Evolutionary conservation across 1,140 invertebrate species (phyloP).

Genomic region (Aphaenogaster ashmeadi): DNA sequence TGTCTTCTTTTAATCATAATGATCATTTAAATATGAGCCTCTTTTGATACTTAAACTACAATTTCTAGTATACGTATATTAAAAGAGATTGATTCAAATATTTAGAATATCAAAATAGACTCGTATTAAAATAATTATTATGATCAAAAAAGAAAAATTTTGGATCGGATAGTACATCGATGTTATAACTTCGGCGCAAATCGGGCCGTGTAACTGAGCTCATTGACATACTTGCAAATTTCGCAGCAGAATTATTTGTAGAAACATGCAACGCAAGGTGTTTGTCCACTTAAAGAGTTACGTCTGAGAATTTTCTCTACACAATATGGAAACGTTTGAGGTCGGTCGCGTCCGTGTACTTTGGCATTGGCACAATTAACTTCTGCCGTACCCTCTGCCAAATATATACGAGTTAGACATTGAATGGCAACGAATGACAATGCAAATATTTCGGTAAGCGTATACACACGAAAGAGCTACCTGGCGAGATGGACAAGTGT

Average conservation of each 20-base stretch:
- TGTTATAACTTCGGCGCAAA: too few relatives aligned
- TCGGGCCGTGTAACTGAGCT: background rate
- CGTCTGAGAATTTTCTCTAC: background rate
- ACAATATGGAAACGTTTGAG: background rate
- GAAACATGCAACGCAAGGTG: too few relatives aligned
- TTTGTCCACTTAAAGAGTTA: background rate
- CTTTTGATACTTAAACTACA: too few relatives aligned
- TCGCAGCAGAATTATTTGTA: background rate
- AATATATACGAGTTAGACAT: background rate
- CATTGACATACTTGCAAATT: background rate
- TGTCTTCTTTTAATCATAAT: too few relatives aligned
- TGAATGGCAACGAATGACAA: background rate
- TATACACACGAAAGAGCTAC: background rate
- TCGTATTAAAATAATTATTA: too few relatives aligned
- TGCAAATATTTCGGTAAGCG: background rate
- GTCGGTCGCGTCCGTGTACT: background rate
- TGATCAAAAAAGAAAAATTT: too few relatives aligned
- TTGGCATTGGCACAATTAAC: slow-evolving; percentile 17
- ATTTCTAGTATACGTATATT: too few relatives aligned
- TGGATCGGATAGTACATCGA: too few relatives aligned
- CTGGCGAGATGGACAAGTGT: background rate
- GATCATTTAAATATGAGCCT: too few relatives aligned
- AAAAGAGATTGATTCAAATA: too few relatives aligned
- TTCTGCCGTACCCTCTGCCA: background rate
- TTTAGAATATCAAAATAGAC: too few relatives aligned